Conservation (phyloP, 2,888 invertebrate genomes). For the Caenorhabditis sulstoni region DNA sequence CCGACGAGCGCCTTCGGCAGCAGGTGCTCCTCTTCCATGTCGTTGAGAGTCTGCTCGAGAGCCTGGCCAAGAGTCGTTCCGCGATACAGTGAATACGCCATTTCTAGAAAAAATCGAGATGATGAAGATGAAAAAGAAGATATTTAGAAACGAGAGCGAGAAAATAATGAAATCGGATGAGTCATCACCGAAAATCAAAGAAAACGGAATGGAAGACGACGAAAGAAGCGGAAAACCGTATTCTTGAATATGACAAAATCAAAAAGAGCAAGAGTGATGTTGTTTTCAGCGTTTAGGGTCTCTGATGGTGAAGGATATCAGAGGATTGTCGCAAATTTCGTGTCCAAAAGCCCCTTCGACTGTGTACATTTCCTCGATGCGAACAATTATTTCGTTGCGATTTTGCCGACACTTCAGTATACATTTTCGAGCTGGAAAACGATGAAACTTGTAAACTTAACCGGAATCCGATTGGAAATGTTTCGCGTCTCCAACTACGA, state of each 20-base stretch:
- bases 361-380: slow-evolving; percentile 42
- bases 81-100: slow-evolving; percentile 93
- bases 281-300: slow-evolving; percentile 1
- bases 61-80: slow-evolving; percentile 98
- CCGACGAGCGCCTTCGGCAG: slow-evolving; percentile 38
- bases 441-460: not conserved
- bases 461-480: not conserved
- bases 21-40: slow-evolving; percentile 83
- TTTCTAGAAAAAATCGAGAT: slow-evolving; percentile 23
- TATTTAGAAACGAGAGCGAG: not conserved
- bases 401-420: slow-evolving; percentile 30
- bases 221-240: too few species aligned
- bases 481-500: too few species aligned
- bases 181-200: too few species aligned
- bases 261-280: too few species aligned
- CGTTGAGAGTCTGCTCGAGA: slow-evolving; percentile 95
- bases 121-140: not conserved
- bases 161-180: slow-evolving; percentile 3
- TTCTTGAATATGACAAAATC: too few species aligned
- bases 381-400: slow-evolving; percentile 31
- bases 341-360: slow-evolving; percentile 12
- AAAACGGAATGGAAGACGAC: too few species aligned
- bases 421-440: slow-evolving; percentile 48
- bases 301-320: not conserved
- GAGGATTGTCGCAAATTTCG: not conserved